Evolutionary conservation across 1,140 invertebrate species (phyloP).

Genomic region (Leucophenga varia): DNA sequence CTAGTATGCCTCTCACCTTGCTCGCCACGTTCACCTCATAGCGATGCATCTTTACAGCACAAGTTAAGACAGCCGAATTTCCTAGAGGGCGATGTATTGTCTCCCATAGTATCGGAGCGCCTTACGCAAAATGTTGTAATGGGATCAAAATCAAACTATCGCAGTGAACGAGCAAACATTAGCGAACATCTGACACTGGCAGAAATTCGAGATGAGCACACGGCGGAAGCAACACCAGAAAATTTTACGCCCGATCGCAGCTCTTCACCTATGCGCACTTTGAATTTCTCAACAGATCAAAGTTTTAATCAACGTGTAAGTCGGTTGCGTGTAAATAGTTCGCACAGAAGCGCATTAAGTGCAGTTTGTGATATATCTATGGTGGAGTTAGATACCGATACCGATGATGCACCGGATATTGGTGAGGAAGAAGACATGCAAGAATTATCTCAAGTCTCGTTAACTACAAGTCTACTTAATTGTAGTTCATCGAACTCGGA

Average conservation of each 20-base stretch:
- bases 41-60: not conserved
- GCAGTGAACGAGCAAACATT: slow-evolving; percentile 4
- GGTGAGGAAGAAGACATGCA: slow-evolving; percentile 43
- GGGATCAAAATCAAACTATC: slow-evolving; percentile 15
- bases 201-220: too few relatives aligned
- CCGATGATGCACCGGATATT: slow-evolving; percentile 17
- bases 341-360: not conserved
- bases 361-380: not conserved
- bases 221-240: slow-evolving; percentile 13
- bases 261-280: slow-evolving; percentile 32
- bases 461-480: too few relatives aligned
- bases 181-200: slow-evolving; percentile 25
- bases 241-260: slow-evolving; percentile 46
- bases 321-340: slow-evolving; percentile 34
- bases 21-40: slow-evolving; percentile 9
- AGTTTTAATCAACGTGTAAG: slow-evolving; percentile 40
- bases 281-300: slow-evolving; percentile 29
- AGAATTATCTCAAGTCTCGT: slow-evolving; percentile 34
- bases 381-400: slow-evolving; percentile 18
- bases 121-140: slow-evolving; percentile 15
- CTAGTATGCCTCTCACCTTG: slow-evolving; percentile 30
- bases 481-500: slow-evolving; percentile 48
- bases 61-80: slow-evolving; percentile 20
- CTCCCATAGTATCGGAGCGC: slow-evolving; percentile 40
- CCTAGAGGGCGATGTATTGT: slow-evolving; percentile 33